These are phyloP conservation scores for Turritopsis dohrnii DNA, from an alignment of 30 jellyfish, hydroid and myxozoan species.

Conservation along the genomic window DNA sequence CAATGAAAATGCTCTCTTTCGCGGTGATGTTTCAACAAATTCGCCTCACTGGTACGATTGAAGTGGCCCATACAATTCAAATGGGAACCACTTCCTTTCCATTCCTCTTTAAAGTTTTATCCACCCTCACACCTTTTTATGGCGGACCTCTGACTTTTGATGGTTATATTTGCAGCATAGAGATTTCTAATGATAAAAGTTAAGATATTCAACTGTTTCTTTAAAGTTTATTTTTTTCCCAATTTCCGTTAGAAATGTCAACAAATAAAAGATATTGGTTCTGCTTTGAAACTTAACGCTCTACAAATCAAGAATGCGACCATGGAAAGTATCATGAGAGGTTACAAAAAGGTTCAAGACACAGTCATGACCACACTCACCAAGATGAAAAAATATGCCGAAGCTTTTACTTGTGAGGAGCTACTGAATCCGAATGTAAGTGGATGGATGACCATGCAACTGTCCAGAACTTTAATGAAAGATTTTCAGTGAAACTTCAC, in stretches of 20 bases:
- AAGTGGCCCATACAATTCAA: too few relatives aligned
- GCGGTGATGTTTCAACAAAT: too few relatives aligned
- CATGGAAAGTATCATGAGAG: constrained; percentile 6
- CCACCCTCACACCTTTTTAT: too few relatives aligned
- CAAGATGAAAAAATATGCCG: constrained; percentile 28
- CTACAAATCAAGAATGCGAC: constrained; percentile 20
- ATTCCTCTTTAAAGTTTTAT: too few relatives aligned
- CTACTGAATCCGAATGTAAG: constrained; percentile 30
- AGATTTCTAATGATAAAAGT: neutral
- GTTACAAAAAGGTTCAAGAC: constrained; percentile 22
- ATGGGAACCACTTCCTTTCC: too few relatives aligned
- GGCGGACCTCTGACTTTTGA: too few relatives aligned
- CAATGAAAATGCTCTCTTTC: too few relatives aligned
- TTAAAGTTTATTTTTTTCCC: too few relatives aligned
- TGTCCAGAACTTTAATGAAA: neutral
- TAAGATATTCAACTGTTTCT: neutral
- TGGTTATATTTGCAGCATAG: neutral
- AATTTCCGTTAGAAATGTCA: constrained; percentile 12
- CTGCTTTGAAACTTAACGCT: constrained; percentile 13
- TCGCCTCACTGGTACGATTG: too few relatives aligned
- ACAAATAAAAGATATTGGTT: constrained; percentile 21
- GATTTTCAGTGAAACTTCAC: too few relatives aligned
- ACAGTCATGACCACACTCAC: constrained; percentile 6
- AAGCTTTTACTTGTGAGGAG: constrained; percentile 27
- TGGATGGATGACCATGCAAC: too few relatives aligned